These are phyloP conservation scores for Heptranchias perlo DNA, from an alignment of 2,113 vertebrate genomes.

Conservation along the genomic window DNA sequence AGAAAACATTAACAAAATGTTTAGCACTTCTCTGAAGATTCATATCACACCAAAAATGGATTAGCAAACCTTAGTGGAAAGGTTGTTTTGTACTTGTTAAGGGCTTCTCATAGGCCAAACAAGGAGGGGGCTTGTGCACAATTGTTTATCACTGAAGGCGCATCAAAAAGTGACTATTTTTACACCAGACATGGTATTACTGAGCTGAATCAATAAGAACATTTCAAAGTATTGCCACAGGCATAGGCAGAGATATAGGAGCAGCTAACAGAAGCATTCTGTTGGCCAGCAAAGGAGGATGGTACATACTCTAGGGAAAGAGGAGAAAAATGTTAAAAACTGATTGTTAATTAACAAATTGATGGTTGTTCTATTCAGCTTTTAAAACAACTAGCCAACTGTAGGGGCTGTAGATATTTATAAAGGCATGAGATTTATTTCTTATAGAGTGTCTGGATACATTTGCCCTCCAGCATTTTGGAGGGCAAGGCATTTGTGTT, in stretches of 20 bases:
- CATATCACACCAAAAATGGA: neutral
- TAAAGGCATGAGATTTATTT: conserved; percentile 7
- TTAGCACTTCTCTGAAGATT: neutral
- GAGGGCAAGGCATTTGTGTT: neutral
- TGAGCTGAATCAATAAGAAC: neutral
- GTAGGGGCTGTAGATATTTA: neutral
- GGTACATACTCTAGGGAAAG: neutral
- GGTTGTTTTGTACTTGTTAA: neutral
- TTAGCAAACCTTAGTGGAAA: neutral
- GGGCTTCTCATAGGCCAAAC: neutral
- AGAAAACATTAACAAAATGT: neutral
- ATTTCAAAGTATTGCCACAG: neutral
- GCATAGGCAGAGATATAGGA: neutral
- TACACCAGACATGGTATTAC: conserved; percentile 11
- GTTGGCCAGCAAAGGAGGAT: neutral
- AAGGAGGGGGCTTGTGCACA: neutral
- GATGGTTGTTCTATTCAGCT: neutral
- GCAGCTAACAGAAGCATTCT: neutral
- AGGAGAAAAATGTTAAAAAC: neutral
- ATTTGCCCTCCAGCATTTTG: neutral
- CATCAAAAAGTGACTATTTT: conserved; percentile 33
- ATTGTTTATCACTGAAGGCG: neutral
- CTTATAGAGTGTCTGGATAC: neutral
- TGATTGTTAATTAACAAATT: neutral
- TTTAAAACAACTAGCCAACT: neutral